phyloP scores from a whole-genome alignment of 2,888 invertebrate genomes.

The Argyresthia goedartella region DNA sequence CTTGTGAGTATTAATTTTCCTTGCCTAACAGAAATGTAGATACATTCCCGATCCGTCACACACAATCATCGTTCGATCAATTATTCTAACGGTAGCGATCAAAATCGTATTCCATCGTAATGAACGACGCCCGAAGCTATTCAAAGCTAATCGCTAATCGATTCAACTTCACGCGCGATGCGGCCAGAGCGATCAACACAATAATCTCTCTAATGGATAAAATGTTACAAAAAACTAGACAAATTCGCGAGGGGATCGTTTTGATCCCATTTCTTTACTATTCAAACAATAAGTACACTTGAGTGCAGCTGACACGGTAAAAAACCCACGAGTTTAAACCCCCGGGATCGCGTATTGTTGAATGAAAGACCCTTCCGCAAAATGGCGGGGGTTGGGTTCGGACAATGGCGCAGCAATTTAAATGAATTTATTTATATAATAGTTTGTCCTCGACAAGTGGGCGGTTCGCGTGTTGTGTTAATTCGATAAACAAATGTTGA shows the following conservation, averaged over 20 bases:
- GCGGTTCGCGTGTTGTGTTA: conserved; percentile 15
- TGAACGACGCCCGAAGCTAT: conserved; percentile 31
- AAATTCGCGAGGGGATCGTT: conserved; percentile 28
- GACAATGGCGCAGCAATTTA: neutral
- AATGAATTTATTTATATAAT: conserved; percentile 18
- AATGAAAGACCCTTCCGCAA: neutral
- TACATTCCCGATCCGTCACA: conserved; percentile 44
- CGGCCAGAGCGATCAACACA: conserved; percentile 23
- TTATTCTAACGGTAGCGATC: conserved; percentile 29
- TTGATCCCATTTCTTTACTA: conserved; percentile 36
- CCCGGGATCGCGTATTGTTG: conserved; percentile 11
- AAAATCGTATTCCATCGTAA: conserved; percentile 28
- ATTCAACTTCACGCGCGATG: conserved; percentile 52
- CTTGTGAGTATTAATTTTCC: too few species aligned
- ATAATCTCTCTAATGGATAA: conserved; percentile 53
- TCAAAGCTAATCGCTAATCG: conserved; percentile 38
- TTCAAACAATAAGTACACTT: too few species aligned
- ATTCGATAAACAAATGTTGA: conserved; percentile 6
- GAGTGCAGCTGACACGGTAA: conserved; percentile 55
- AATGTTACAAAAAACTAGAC: conserved; percentile 37
- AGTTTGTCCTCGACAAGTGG: conserved; percentile 31
- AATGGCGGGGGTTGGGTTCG: neutral
- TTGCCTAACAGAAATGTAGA: conserved; percentile 15
- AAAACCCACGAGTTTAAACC: conserved; percentile 26
- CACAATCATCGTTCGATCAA: conserved; percentile 20